Conservation (phyloP, 2,113 vertebrate genomes). For the Rousettus leschenaultii region DNA sequence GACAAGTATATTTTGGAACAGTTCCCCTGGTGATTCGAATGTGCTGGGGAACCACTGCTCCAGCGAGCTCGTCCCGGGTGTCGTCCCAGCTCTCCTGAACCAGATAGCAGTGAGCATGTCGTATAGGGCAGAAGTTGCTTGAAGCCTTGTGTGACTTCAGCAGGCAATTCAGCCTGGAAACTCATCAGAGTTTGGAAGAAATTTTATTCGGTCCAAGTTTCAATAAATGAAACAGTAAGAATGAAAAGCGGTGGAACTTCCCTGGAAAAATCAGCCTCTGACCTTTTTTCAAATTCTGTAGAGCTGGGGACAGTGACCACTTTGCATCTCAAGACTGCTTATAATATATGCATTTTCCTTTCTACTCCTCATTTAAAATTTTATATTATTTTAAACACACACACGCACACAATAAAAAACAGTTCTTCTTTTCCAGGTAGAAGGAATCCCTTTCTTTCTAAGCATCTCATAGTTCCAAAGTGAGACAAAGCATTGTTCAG, state of each 20-base stretch:
- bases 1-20: not conserved
- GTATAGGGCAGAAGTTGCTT: not conserved
- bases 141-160: not conserved
- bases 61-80: accelerated
- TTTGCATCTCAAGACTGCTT: not conserved
- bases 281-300: not conserved
- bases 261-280: not conserved
- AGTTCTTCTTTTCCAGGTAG: not conserved
- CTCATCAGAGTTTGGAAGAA: not conserved
- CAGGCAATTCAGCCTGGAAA: not conserved
- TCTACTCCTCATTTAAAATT: not conserved
- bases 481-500: not conserved
- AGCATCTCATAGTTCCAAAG: not conserved
- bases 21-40: not conserved
- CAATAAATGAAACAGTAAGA: not conserved
- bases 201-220: not conserved
- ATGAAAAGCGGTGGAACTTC: not conserved
- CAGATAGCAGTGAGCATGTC: accelerated
- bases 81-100: too few species aligned
- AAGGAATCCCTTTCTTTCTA: not conserved
- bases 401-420: not conserved
- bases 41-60: not conserved
- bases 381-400: not conserved
- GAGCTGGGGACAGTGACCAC: not conserved
- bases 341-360: not conserved